Percentiles rank a stretch among this genome's conserved stretches.
Evolutionary conservation across 2,888 invertebrate species (phyloP).

Genomic region (Acholoe squamosa): DNA sequence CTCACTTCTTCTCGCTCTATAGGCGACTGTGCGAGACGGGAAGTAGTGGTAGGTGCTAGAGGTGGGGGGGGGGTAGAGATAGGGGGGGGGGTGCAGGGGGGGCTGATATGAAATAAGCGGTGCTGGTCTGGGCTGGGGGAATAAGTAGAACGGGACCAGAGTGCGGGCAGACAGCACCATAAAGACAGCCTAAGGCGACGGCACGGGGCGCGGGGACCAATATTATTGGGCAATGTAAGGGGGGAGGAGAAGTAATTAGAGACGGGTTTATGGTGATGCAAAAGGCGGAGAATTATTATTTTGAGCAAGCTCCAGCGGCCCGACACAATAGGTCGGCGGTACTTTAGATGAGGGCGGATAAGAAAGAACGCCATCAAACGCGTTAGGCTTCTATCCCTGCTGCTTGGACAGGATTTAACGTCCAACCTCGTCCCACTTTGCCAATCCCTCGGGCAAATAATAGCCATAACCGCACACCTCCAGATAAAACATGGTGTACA

Average conservation of each 20-base stretch:
- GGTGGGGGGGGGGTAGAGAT: neutral
- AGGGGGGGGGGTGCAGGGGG: neutral
- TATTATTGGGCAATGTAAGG: neutral
- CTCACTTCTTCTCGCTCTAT: neutral
- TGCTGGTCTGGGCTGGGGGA: neutral
- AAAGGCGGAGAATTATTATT: constrained; percentile 13
- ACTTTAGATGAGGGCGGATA: neutral
- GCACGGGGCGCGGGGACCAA: neutral
- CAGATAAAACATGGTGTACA: too few relatives aligned
- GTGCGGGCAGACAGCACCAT: neutral
- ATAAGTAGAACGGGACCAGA: neutral
- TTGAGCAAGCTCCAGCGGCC: neutral
- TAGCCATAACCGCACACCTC: neutral
- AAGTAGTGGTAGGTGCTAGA: neutral
- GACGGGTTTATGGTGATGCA: constrained; percentile 21
- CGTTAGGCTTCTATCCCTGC: too few relatives aligned
- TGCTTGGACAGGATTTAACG: too few relatives aligned
- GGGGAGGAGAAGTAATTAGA: constrained; percentile 13
- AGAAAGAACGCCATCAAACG: too few relatives aligned
- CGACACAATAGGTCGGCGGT: neutral
- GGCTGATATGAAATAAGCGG: constrained; percentile 22
- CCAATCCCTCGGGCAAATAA: neutral
- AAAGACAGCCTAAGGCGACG: neutral
- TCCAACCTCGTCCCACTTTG: neutral
- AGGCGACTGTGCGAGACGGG: neutral